Evolutionary conservation across 2,888 invertebrate species (phyloP), one percentile per base, ranked within the genome.

Genomic region (Drosophila hawaiiensis): DNA sequence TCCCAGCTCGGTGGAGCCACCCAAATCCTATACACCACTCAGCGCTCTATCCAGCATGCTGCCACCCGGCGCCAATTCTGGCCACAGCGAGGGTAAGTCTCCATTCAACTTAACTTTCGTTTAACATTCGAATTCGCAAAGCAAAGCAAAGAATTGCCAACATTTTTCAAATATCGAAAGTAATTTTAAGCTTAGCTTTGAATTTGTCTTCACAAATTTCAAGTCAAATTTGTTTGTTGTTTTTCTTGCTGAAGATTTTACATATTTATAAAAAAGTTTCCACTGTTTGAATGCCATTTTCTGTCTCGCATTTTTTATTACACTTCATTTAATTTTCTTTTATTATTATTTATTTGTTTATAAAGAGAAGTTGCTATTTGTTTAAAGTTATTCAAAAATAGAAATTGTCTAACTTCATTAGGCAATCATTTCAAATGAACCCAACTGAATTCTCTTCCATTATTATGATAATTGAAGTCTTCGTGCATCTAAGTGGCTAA

Each of bases 21-120:
- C 94, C 88, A 96, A 96, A 91, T 95, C 97, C 22, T 97, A 97
- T 93, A 97, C 97, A 53, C 97, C 97, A 7, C 94, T 97, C 78
- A 96, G 96, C 67, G 97, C 97, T 22, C 94, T 97, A 81, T 97
- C 97, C 43, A 97, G 96, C 85, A 97, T 97, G 97, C 95, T 97
- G 93, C 97, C 97, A n/a, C 96, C 96, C 0, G 96, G 95, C 31
- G 95, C 96, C 86, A 83, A 85, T 41, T 88, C 91, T 0, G 79
- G 89, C 14, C 68, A 82, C 14, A 85, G 86, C 28, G 90, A 90
- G 33, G 85, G 90, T 90, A 63, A 90, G 89, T 80, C 29, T 14
- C 14, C 52, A 7, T 14, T 39, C 28, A n/a, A 28, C 7, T 16
- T 43, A 2, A 41, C 4, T n/a, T 41, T 41, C 41, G n/a, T 4